Conservation (phyloP, 2,113 vertebrate genomes). For the Chaetorhynchus papuensis region DNA sequence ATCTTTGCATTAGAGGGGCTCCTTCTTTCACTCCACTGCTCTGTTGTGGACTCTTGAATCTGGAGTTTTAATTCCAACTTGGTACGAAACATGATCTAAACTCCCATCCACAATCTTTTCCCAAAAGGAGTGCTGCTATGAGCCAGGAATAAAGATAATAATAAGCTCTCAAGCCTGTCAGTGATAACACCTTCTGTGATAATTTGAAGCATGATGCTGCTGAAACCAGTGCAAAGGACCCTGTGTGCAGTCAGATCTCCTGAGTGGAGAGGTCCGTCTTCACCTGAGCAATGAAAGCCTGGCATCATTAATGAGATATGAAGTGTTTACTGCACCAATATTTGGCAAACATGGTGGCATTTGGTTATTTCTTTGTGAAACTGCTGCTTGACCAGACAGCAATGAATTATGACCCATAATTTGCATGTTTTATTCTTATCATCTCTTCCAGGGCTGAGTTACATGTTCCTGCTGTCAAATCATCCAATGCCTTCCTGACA, state of each 20-base stretch:
- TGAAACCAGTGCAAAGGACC: not conserved
- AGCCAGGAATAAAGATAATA: not conserved
- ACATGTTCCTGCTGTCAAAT: not conserved
- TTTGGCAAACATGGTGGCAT: not conserved
- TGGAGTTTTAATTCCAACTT: not conserved
- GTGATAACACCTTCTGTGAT: not conserved
- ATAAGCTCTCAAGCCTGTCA: not conserved
- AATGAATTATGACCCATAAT: not conserved
- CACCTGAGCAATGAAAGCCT: not conserved
- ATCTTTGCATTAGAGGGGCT: not conserved
- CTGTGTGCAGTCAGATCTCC: not conserved
- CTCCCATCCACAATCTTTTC: not conserved
- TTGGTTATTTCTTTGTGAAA: not conserved
- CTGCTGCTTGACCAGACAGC: not conserved
- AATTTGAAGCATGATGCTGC: not conserved
- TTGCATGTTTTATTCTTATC: not conserved
- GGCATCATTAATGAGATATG: not conserved
- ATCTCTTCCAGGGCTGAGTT: not conserved
- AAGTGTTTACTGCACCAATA: not conserved
- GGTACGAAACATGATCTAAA: not conserved
- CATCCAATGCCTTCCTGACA: not conserved
- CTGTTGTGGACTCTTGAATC: not conserved
- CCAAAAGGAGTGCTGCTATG: not conserved
- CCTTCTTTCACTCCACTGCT: not conserved
- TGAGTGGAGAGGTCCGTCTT: not conserved